Evolutionary conservation across 2,797 vertebrate genomes (phyloP), one percentile per base, ranked within the genome.

Genomic region (Chanos chanos): DNA sequence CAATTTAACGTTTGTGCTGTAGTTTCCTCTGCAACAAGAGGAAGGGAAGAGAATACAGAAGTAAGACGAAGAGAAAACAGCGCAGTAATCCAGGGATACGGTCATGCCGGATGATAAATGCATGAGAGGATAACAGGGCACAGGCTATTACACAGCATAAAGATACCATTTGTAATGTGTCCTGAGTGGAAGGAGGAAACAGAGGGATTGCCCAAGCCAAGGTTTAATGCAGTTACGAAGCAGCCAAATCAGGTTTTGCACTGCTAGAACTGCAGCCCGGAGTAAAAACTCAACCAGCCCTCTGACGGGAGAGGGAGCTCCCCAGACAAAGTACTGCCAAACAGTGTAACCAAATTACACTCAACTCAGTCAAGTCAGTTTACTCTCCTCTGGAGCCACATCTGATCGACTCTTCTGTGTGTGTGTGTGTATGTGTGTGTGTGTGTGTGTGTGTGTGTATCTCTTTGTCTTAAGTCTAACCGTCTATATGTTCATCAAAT

Each of bases 111-210:
- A 56, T 72, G 66, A 76, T 74, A 45, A 72, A 74, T 76, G 48
- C 68, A 70, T 39, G 47, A 31, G 53, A 27, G 50, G 48, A 63
- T 75, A 44, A 51, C 63, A 50, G 60, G 61, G 55, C 31, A 64
- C 63, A 76, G 63, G 57, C 69, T 78, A 76, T 76, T 72, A 72
- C 64, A 47, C 64, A 43, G 48, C 24, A 65, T 74, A 72, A 76
- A 70, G 66, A 76, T 66, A 64, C 33, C 62, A 74, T 74, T 72
- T 74, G 68, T 78, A 78, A 76, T 66, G 57, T 63, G 54, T 59
- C 53, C 47, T 50, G 56, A 68, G 64, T 50, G 52, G 57, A 30
- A 61, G 30, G n/a, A 28, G 4, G 10, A 28, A 39, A 37, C 27
- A 48, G 28, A 54, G 45, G 30, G 68, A 45, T 58, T 65, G 40